Evolutionary conservation across 1,140 invertebrate genomes (phyloP).

Genomic region (Contarinia nasturtii): DNA sequence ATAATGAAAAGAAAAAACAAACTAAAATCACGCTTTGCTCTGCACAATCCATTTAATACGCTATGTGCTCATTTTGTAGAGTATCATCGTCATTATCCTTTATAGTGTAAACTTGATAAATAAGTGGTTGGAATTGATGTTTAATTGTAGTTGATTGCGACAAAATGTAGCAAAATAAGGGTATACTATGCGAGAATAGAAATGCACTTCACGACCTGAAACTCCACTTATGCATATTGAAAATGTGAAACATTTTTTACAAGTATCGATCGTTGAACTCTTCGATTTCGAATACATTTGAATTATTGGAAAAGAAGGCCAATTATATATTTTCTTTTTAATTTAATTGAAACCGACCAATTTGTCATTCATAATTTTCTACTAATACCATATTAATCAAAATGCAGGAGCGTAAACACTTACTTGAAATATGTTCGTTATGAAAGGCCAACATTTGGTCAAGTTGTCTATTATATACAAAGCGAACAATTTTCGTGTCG

Average conservation of each 20-base stretch:
- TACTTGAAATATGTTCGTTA: conserved; percentile 10
- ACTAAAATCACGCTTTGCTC: neutral
- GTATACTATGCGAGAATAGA: neutral
- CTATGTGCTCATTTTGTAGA: neutral
- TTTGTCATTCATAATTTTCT: too few relatives aligned
- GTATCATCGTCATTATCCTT: neutral
- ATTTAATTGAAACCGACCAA: too few relatives aligned
- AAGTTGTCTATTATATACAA: neutral
- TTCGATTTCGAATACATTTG: too few relatives aligned
- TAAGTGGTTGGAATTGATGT: neutral
- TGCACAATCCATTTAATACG: neutral
- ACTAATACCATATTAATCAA: too few relatives aligned
- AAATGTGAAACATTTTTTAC: too few relatives aligned
- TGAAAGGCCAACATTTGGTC: conserved; percentile 10
- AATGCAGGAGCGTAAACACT: conserved; percentile 5
- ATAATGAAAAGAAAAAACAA: neutral
- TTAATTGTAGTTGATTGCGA: neutral
- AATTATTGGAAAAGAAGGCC: too few relatives aligned
- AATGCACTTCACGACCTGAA: neutral
- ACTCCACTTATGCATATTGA: neutral
- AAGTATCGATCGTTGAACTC: too few relatives aligned
- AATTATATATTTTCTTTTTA: too few relatives aligned
- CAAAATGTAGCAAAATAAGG: neutral
- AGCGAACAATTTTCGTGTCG: too few relatives aligned
- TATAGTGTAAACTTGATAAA: neutral